phyloP scores from a whole-genome alignment of 2,888 invertebrate species.

The Petrolisthes manimaculis region DNA sequence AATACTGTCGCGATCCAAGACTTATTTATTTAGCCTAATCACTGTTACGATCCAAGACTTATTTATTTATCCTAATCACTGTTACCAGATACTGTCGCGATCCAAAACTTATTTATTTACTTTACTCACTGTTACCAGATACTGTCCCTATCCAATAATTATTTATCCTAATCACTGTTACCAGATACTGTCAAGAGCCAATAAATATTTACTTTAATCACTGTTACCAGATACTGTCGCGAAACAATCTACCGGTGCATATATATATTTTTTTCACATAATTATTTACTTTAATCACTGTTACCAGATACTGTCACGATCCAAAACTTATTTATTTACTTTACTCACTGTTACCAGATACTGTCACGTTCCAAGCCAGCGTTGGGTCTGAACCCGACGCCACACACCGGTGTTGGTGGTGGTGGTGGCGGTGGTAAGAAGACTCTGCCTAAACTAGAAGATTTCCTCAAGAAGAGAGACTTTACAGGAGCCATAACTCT shows the following conservation, averaged over 20 bases:
- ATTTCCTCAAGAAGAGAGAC: constrained; percentile 89
- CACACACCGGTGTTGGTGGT: constrained; percentile 69
- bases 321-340: constrained; percentile 72
- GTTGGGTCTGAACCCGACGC: constrained; percentile 66
- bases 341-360: constrained; percentile 74
- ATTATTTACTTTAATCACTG: neutral
- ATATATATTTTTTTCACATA: no score
- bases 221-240: no score
- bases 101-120: constrained; percentile 73
- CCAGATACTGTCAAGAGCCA: no score
- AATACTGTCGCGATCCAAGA: no score
- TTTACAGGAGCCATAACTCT: constrained; percentile 94
- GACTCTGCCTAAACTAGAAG: constrained; percentile 85
- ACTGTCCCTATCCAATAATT: no score
- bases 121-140: no score
- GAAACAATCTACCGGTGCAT: no score
- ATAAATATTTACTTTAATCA: no score
- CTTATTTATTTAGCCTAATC: no score
- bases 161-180: no score
- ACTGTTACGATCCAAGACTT: no score
- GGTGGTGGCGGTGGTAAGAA: constrained; percentile 70
- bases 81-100: constrained; percentile 81
- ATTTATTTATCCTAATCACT: neutral
- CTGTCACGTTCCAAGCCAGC: constrained; percentile 87
- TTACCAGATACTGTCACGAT: constrained; percentile 82